phyloP scores from a whole-genome alignment of 2,797 vertebrate genomes.

The Acanthornis magna region DNA sequence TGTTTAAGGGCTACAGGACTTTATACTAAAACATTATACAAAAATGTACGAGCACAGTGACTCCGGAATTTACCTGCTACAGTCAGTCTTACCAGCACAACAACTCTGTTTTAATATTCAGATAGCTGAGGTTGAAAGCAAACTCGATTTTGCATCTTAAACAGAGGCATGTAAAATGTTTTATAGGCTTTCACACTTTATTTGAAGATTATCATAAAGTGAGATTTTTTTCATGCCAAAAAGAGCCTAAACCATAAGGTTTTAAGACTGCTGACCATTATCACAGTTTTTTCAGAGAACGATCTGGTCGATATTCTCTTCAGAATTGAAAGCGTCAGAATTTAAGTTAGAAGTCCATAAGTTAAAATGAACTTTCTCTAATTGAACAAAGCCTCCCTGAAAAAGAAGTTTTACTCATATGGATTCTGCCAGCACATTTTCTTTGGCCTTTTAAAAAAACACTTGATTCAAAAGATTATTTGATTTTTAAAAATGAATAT shows the following conservation, averaged over 20 bases:
- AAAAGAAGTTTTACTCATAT: neutral
- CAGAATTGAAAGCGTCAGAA: neutral
- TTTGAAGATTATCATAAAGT: constrained; percentile 67
- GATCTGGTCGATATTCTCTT: neutral
- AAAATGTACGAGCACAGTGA: neutral
- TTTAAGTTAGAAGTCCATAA: neutral
- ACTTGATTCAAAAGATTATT: constrained; percentile 56
- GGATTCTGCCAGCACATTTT: constrained; percentile 38
- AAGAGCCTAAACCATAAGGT: constrained; percentile 39
- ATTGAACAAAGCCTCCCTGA: neutral
- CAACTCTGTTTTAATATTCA: constrained; percentile 13
- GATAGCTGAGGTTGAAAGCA: neutral
- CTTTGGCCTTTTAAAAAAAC: constrained; percentile 21
- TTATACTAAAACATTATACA: neutral
- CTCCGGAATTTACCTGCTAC: neutral
- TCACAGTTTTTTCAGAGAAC: constrained; percentile 5
- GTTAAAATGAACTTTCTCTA: neutral
- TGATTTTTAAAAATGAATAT: constrained; percentile 41
- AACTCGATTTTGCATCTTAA: constrained; percentile 34
- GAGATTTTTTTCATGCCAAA: constrained; percentile 46
- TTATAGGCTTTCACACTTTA: constrained; percentile 57
- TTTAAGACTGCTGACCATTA: constrained; percentile 33
- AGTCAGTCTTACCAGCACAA: neutral
- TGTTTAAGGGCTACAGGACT: neutral
- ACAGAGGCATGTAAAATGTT: constrained; percentile 31